phyloP scores from a whole-genome alignment of 2,888 invertebrate species.

The Timandra comae region DNA sequence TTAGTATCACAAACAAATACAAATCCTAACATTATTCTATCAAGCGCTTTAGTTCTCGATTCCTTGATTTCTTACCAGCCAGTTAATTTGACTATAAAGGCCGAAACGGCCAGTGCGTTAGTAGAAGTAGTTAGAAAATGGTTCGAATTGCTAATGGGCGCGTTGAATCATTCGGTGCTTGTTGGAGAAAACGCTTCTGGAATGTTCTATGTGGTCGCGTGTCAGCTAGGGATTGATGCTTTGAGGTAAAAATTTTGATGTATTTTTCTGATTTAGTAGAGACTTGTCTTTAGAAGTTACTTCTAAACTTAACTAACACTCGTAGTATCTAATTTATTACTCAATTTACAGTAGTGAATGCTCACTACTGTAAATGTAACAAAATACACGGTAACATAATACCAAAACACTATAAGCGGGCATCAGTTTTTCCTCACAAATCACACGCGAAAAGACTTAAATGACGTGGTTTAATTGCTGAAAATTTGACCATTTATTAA shows the following conservation, averaged over 20 bases:
- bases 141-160: constrained; percentile 42
- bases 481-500: too few relatives aligned
- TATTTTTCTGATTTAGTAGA: neutral
- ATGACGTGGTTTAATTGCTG: too few relatives aligned
- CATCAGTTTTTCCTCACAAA: too few relatives aligned
- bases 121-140: constrained; percentile 50
- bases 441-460: too few relatives aligned
- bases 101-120: constrained; percentile 35
- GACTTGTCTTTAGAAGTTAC: too few relatives aligned
- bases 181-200: constrained; percentile 39
- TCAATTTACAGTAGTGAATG: too few relatives aligned
- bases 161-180: constrained; percentile 48
- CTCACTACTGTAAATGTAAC: too few relatives aligned
- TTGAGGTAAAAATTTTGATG: constrained; percentile 48
- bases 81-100: constrained; percentile 35
- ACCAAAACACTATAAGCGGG: too few relatives aligned
- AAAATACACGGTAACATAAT: too few relatives aligned
- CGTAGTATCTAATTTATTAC: too few relatives aligned
- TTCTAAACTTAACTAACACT: too few relatives aligned
- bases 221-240: constrained; percentile 49
- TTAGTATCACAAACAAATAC: constrained; percentile 39
- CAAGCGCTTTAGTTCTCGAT: constrained; percentile 57
- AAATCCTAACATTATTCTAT: constrained; percentile 40
- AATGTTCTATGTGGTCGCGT: constrained; percentile 48
- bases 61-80: constrained; percentile 59